phyloP scores from a whole-genome alignment of 2,113 vertebrate species.

The Hemiprocne comata region DNA sequence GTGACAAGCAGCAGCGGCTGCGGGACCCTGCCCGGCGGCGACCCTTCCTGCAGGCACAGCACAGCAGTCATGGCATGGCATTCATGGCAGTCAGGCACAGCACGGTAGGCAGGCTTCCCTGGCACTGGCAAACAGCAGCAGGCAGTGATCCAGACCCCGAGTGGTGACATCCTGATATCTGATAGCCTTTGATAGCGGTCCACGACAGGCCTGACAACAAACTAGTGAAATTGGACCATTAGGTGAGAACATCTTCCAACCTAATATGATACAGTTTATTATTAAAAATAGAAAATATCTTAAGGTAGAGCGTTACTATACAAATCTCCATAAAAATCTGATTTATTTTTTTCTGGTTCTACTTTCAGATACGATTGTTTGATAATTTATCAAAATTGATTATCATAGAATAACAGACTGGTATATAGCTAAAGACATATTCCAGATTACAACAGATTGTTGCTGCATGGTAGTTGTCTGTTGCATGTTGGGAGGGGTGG shows the following conservation, averaged over 20 bases:
- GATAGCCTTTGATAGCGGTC: no score
- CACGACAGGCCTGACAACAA: no score
- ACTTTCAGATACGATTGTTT: background rate
- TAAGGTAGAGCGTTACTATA: background rate
- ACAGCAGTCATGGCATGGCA: no score
- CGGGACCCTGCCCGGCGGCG: no score
- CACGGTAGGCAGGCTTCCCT: no score
- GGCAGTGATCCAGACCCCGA: no score
- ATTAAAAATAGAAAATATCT: background rate
- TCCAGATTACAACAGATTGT: background rate
- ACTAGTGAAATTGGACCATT: background rate
- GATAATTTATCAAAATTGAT: background rate
- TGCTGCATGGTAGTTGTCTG: rapidly evolving
- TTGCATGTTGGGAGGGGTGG: background rate
- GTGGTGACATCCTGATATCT: no score
- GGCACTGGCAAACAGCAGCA: no score
- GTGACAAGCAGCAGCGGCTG: no score
- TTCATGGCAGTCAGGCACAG: no score
- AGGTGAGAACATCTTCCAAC: background rate
- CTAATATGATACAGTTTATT: background rate
- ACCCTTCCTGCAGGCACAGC: no score
- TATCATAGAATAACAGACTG: background rate
- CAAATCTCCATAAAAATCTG: background rate
- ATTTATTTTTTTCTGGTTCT: background rate
- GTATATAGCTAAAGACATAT: background rate